Base-by-base conservation (phyloP, 2,888 invertebrate species). In the Prosapia bicincta region DNA sequence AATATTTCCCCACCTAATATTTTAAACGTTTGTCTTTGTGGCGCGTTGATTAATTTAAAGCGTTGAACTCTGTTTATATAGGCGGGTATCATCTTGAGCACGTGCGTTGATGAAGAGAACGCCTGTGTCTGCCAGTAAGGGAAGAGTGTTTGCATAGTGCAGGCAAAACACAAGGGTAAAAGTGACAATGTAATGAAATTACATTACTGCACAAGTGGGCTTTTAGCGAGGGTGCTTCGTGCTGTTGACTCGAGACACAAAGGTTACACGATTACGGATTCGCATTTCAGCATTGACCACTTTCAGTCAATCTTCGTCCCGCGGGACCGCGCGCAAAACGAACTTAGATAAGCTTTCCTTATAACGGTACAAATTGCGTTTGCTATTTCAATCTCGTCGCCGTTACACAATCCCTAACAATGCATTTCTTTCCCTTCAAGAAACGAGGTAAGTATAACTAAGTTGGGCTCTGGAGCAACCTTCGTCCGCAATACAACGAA, bases 161-260 rank as follows among this genome's bases (percentile, higher is more conserved):
- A 54, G 54, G 20, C 54, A 54, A 54, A 54, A 54, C 54, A 54
- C 54, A 20, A 54, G 54, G 54, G 54, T 20, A 54, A 54, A 54
- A 54, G 54, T 54, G 54, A 54, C 54, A 54, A 54, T 54, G n/a
- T n/a, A 54, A 54, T 54, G 54, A 54, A 54, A 54, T 54, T 54
- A 54, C 54, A 54, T 54, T 54, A 54, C 30, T 5, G 30, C 30
- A 30, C 30, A 54, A 54, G 54, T 54, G 54, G 54, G 54, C 54
- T 54, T 54, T 54, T 54, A 54, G 54, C 54, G 38, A 7, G 54
- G 54, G 54, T 5, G 54, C n/a, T n/a, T n/a, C n/a, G n/a, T n/a
- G n/a, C 20, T 54, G 54, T 54, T 54, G 54, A 54, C 54, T 54
- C 20, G 54, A 54, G 54, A 54, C 54, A 54, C 54, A 54, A 54